These are phyloP conservation scores for Cerceris rybyensis DNA, from an alignment of 2,888 invertebrate genomes.

Conservation along the genomic window DNA sequence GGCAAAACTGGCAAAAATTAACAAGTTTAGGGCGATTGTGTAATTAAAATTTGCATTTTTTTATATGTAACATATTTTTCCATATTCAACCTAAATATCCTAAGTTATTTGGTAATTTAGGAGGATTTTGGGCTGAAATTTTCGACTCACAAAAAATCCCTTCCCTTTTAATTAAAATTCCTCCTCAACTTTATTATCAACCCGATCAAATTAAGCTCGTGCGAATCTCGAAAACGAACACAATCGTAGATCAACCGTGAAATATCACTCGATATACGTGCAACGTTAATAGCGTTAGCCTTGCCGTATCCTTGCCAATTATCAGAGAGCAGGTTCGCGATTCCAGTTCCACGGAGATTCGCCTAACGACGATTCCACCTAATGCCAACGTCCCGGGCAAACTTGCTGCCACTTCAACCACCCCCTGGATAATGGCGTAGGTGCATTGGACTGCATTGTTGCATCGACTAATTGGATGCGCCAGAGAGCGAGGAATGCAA, in stretches of 20 bases:
- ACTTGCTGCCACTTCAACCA: constrained; percentile 21
- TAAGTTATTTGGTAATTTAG: too few relatives aligned
- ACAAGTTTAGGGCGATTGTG: too few relatives aligned
- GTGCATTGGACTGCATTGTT: constrained; percentile 49
- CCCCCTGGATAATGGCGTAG: constrained; percentile 40
- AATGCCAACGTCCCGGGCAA: constrained; percentile 26
- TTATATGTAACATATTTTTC: too few relatives aligned
- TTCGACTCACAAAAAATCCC: too few relatives aligned
- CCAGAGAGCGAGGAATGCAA: constrained; percentile 26
- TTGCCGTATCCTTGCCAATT: constrained; percentile 30
- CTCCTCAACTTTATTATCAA: too few relatives aligned
- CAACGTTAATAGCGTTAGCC: background rate
- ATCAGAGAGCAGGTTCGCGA: constrained; percentile 21
- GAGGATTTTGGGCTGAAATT: too few relatives aligned
- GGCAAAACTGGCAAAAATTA: too few relatives aligned
- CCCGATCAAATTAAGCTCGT: too few relatives aligned
- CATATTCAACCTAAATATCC: too few relatives aligned
- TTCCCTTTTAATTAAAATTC: too few relatives aligned
- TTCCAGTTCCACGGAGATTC: constrained; percentile 16
- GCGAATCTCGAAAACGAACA: background rate
- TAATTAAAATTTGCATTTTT: too few relatives aligned
- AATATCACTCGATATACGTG: background rate
- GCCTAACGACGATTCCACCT: constrained; percentile 38
- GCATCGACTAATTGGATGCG: constrained; percentile 62
- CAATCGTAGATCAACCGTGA: background rate